Evolutionary conservation across 2,888 invertebrate species (phyloP).

Genomic region (Tuta absoluta): DNA sequence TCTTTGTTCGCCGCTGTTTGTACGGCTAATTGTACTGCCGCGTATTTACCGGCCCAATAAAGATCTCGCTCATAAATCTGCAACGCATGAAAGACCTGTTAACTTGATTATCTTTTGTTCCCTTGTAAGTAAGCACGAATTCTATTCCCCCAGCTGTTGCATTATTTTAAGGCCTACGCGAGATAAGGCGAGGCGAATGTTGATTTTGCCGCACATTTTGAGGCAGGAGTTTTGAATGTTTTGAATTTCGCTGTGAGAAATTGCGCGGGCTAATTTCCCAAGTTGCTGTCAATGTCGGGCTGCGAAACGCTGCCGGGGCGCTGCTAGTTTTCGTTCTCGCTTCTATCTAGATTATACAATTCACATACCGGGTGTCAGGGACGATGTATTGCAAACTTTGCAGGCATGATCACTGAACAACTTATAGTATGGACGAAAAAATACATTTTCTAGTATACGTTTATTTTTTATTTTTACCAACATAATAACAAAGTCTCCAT

Average conservation of each 20-base stretch:
- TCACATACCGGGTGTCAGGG: neutral
- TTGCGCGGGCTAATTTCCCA: constrained; percentile 24
- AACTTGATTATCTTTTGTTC: constrained; percentile 46
- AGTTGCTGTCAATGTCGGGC: constrained; percentile 21
- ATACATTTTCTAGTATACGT: too few species aligned
- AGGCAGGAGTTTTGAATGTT: constrained; percentile 1
- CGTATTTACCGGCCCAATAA: constrained; percentile 55
- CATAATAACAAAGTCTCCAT: too few species aligned
- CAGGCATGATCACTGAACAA: too few species aligned
- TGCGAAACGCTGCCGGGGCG: constrained; percentile 15
- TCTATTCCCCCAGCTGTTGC: constrained; percentile 15
- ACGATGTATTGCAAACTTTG: too few species aligned
- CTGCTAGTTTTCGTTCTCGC: constrained; percentile 11
- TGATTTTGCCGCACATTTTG: constrained; percentile 1
- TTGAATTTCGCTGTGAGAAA: constrained; percentile 10
- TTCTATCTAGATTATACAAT: constrained; percentile 19
- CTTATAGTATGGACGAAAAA: too few species aligned
- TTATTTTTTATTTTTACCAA: too few species aligned
- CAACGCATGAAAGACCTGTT: constrained; percentile 48
- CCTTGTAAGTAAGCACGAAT: constrained; percentile 14
- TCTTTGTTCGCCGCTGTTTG: constrained; percentile 55
- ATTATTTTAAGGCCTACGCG: neutral
- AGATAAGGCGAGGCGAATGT: constrained; percentile 8
- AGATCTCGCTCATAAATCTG: constrained; percentile 52
- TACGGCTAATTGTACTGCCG: constrained; percentile 52